Percentiles rank a stretch among this genome's conserved stretches.
Evolutionary conservation across 2,888 invertebrate species (phyloP).

Genomic region (Tetranychus truncatus): DNA sequence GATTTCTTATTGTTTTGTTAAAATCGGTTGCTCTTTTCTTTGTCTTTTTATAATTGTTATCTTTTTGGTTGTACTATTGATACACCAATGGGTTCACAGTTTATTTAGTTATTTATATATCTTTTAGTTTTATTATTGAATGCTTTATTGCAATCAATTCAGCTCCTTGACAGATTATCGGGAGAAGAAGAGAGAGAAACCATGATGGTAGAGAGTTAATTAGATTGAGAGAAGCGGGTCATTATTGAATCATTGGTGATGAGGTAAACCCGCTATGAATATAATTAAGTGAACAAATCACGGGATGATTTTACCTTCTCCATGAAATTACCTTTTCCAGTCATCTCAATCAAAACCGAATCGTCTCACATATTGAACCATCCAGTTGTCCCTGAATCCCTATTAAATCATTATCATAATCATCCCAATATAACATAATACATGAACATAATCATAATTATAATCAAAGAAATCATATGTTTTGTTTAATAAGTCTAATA

Average conservation of each 20-base stretch:
- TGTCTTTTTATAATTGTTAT: too few relatives aligned
- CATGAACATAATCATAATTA: background rate
- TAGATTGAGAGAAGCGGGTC: background rate
- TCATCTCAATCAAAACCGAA: background rate
- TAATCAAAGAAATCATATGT: background rate
- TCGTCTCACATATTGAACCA: background rate
- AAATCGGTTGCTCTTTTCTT: too few relatives aligned
- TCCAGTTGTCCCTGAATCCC: background rate
- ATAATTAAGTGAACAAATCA: background rate
- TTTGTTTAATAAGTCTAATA: too few relatives aligned
- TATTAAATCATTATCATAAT: background rate
- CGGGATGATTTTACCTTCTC: background rate
- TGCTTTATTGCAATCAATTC: background rate
- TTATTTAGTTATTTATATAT: background rate
- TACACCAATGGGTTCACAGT: background rate
- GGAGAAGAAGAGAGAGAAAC: background rate
- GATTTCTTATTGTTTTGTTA: too few relatives aligned
- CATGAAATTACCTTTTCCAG: background rate
- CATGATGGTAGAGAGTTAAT: background rate
- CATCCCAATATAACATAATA: background rate
- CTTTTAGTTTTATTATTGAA: background rate
- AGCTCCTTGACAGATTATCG: conserved; percentile 1
- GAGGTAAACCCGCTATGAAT: background rate
- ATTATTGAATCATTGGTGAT: background rate
- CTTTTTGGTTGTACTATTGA: background rate